A percentile compares a stretch with the other conserved stretches of the same genome.
Conservation (phyloP, 1,140 invertebrate genomes). For the Plodia interpunctella region DNA sequence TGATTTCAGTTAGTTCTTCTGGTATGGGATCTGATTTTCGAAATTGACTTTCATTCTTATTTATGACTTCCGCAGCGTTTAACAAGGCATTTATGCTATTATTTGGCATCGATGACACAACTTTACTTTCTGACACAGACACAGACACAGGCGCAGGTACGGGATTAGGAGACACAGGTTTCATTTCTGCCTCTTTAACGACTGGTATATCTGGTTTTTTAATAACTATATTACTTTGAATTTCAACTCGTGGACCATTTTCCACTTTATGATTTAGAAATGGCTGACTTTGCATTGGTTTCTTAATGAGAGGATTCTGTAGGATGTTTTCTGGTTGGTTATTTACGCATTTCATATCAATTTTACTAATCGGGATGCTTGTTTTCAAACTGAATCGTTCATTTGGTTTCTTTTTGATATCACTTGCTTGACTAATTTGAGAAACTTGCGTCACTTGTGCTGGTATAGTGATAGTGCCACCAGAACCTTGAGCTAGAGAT, state of each 20-base stretch:
- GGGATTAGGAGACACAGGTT: conserved; percentile 1
- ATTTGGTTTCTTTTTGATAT: conserved; percentile 47
- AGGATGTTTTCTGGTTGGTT: conserved; percentile 45
- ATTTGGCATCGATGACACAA: conserved; percentile 16
- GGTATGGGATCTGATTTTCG: conserved; percentile 38
- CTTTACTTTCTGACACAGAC: neutral
- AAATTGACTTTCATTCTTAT: conserved; percentile 50
- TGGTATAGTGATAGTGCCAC: conserved; percentile 41
- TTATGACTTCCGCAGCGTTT: conserved; percentile 55
- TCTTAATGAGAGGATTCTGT: conserved; percentile 36
- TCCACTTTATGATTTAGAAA: conserved; percentile 36
- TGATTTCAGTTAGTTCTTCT: conserved; percentile 30
- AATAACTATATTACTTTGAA: conserved; percentile 64
- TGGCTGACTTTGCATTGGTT: conserved; percentile 32
- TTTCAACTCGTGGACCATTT: conserved; percentile 49
- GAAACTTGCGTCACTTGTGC: conserved; percentile 18
- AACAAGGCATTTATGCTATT: conserved; percentile 57
- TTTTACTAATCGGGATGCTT: conserved; percentile 71
- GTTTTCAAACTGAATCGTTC: conserved; percentile 71
- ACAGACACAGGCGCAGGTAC: neutral
- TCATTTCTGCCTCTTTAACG: conserved; percentile 18
- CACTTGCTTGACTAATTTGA: conserved; percentile 17
- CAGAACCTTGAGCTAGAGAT: conserved; percentile 40
- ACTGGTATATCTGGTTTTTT: conserved; percentile 45
- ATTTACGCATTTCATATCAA: conserved; percentile 65